Evolutionary conservation across 2,797 vertebrate genomes (phyloP).

Genomic region (Danio jaintianensis): DNA sequence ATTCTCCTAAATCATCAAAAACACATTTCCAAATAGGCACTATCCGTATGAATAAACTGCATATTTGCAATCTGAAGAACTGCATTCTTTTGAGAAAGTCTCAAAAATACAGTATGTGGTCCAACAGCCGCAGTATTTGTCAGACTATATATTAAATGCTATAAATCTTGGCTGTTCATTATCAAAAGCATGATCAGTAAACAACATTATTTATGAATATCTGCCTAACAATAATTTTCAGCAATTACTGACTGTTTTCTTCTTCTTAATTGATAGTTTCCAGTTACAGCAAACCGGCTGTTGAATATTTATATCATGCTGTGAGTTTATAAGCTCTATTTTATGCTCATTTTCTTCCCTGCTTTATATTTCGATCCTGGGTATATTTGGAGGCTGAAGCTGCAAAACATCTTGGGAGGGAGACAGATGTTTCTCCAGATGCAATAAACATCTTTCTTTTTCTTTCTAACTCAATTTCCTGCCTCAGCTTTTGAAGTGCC

Average conservation of each 20-base stretch:
- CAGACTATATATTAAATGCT: too few relatives aligned
- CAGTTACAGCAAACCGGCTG: background rate
- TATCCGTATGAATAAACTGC: too few relatives aligned
- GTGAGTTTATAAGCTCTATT: conserved; percentile 8
- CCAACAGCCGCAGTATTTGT: too few relatives aligned
- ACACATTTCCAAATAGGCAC: too few relatives aligned
- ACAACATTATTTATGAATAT: background rate
- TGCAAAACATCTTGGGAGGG: conserved; percentile 28
- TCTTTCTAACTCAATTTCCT: conserved; percentile 48
- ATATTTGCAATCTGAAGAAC: too few relatives aligned
- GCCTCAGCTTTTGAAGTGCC: conserved; percentile 20
- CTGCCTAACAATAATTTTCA: background rate
- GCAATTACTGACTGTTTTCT: background rate
- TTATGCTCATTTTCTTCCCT: conserved; percentile 18
- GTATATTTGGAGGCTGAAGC: conserved; percentile 40
- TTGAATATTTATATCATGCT: background rate
- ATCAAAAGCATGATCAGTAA: background rate
- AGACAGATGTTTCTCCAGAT: conserved; percentile 52
- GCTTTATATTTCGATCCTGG: background rate
- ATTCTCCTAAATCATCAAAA: too few relatives aligned
- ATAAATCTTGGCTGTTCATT: background rate
- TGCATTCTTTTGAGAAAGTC: background rate
- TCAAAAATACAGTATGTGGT: too few relatives aligned
- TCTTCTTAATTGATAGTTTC: background rate
- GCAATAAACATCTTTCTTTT: conserved; percentile 39